Conservation (phyloP, 2,113 vertebrate species). For the Pseudorasbora parva region DNA sequence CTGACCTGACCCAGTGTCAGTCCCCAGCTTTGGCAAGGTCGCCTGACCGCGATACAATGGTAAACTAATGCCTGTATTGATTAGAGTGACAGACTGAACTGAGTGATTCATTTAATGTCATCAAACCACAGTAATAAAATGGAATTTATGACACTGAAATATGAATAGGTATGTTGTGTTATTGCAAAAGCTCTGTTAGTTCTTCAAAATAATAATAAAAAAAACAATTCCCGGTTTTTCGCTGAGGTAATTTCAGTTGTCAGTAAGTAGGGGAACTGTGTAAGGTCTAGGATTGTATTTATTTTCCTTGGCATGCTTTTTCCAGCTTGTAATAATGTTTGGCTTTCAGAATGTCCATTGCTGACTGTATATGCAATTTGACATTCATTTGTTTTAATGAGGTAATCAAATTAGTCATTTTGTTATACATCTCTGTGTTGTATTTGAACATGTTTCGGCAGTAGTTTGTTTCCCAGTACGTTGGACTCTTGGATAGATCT, state of each 20-base stretch:
- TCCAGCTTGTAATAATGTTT: slow-evolving; percentile 29
- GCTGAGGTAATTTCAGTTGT: slow-evolving; percentile 23
- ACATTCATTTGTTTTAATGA: slow-evolving; percentile 53
- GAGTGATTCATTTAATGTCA: slow-evolving; percentile 15
- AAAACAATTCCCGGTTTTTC: slow-evolving; percentile 7
- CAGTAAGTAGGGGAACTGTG: slow-evolving; percentile 28
- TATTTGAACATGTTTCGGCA: slow-evolving; percentile 38
- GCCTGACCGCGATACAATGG: slow-evolving; percentile 26
- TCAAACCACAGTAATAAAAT: neutral
- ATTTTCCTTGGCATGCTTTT: slow-evolving; percentile 46
- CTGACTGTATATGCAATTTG: slow-evolving; percentile 30
- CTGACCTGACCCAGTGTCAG: slow-evolving; percentile 64
- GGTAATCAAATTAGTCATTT: slow-evolving; percentile 44
- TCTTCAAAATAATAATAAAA: neutral
- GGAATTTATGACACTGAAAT: neutral
- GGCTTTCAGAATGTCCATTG: slow-evolving; percentile 38
- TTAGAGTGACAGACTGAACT: neutral
- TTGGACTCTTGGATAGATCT: neutral
- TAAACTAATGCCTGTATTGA: slow-evolving; percentile 13
- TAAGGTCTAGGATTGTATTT: slow-evolving; percentile 28
- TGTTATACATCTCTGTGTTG: slow-evolving; percentile 17
- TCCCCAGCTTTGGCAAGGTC: slow-evolving; percentile 47
- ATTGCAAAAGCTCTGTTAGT: neutral
- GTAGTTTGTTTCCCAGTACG: slow-evolving; percentile 28
- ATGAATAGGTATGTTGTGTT: slow-evolving; percentile 2